Percentiles rank a stretch among this genome's conserved stretches.
Conservation (phyloP, 2,888 invertebrate genomes). For the Cordylochernes scorpioides region DNA sequence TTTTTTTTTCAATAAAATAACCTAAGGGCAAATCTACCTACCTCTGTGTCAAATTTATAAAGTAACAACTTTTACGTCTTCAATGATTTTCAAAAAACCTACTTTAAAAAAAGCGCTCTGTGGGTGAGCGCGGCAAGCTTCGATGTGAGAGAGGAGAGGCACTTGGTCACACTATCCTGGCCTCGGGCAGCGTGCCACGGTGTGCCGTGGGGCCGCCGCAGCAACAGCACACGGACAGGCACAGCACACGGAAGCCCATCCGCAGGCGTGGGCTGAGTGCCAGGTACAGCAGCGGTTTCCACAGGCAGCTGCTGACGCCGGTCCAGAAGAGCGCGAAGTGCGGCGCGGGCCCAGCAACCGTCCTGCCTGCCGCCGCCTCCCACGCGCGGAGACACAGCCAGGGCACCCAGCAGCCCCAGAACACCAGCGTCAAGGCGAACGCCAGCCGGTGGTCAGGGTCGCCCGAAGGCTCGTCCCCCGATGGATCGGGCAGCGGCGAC, state of each 20-base stretch:
- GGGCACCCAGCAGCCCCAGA: slow-evolving; percentile 5
- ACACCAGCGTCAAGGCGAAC: slow-evolving; percentile 4
- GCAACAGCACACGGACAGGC: background rate
- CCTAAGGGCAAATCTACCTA: no score
- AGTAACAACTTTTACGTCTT: no score
- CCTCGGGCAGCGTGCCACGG: no score
- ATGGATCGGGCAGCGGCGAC: slow-evolving; percentile 33
- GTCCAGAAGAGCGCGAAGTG: slow-evolving; percentile 6
- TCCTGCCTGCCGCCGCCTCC: slow-evolving; percentile 1
- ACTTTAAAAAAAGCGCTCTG: no score
- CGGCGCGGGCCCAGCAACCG: slow-evolving; percentile 1
- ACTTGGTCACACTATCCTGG: no score
- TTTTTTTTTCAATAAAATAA: no score
- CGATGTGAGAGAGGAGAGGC: no score
- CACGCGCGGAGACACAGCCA: slow-evolving; percentile 4
- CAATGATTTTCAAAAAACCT: no score
- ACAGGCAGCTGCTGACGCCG: slow-evolving; percentile 3
- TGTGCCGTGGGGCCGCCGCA: no score
- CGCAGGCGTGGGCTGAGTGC: slow-evolving; percentile 3
- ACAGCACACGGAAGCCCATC: slow-evolving; percentile 2
- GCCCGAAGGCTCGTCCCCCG: slow-evolving; percentile 2
- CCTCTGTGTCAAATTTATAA: no score
- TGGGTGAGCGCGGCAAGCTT: no score
- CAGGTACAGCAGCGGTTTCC: slow-evolving; percentile 4
- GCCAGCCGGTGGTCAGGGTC: slow-evolving; percentile 5